A percentile compares a stretch with the other conserved stretches of the same genome.
These are phyloP conservation scores for Acrossocheilus fasciatus DNA, from an alignment of 2,797 vertebrate species.

Conservation along the genomic window DNA sequence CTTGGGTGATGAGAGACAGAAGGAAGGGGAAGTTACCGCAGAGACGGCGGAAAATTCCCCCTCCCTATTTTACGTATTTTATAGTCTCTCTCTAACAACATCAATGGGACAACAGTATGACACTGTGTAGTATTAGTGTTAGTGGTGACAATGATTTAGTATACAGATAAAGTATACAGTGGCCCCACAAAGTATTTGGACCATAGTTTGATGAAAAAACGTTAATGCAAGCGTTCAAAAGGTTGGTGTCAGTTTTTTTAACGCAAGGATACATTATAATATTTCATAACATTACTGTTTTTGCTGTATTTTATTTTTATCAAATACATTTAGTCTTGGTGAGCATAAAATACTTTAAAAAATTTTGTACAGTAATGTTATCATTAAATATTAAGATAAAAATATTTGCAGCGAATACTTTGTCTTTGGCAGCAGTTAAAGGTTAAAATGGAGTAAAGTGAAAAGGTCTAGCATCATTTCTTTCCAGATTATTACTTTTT, in stretches of 20 bases:
- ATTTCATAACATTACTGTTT: background rate
- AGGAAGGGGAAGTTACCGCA: conserved; percentile 54
- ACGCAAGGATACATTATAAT: background rate
- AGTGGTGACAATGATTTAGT: conserved; percentile 32
- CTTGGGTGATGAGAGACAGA: conserved; percentile 76
- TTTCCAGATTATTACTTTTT: conserved; percentile 6
- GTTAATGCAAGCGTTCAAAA: background rate
- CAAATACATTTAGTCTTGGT: background rate
- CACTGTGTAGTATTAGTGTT: conserved; percentile 8
- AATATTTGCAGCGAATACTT: background rate
- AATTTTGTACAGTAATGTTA: no score
- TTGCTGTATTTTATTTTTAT: background rate
- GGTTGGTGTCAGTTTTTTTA: background rate
- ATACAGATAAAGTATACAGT: conserved; percentile 24
- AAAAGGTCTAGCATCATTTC: background rate
- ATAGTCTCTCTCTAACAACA: conserved; percentile 21
- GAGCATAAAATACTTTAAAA: background rate
- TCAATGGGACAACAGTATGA: conserved; percentile 14
- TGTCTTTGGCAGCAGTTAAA: background rate
- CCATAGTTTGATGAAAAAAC: background rate
- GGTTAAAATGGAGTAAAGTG: background rate
- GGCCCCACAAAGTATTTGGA: conserved; percentile 6
- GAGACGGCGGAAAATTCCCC: conserved; percentile 11
- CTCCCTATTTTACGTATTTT: background rate
- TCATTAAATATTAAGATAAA: no score